These are phyloP conservation scores for Pipa parva DNA, from an alignment of 2,113 vertebrate genomes.

Conservation along the genomic window DNA sequence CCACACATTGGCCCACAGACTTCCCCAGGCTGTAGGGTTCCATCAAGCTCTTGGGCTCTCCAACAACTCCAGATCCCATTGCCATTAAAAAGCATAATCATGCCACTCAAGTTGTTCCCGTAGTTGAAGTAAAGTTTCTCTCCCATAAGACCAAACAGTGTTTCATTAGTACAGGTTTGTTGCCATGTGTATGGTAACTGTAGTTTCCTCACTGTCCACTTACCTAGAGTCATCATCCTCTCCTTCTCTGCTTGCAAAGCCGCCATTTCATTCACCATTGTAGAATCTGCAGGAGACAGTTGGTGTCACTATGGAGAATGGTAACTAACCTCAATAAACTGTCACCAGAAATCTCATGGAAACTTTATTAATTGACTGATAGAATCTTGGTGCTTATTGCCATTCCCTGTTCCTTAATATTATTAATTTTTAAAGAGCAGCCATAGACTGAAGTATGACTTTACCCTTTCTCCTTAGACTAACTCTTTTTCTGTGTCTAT, in stretches of 20 bases:
- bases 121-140: constrained; percentile 38
- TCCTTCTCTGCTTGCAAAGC: not conserved
- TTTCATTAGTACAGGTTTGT: not conserved
- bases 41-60: constrained; percentile 12
- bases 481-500: too few relatives aligned
- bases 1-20: not conserved
- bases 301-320: not conserved
- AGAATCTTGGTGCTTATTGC: too few relatives aligned
- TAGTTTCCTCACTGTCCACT: too few relatives aligned
- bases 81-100: constrained; percentile 37
- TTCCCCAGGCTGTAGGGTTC: not conserved
- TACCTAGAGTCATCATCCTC: not conserved
- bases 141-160: constrained; percentile 18
- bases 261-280: not conserved
- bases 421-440: too few relatives aligned
- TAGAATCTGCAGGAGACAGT: constrained; percentile 4
- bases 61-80: constrained; percentile 45
- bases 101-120: not conserved
- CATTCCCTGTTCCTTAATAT: too few relatives aligned
- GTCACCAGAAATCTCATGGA: too few relatives aligned
- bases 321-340: too few relatives aligned
- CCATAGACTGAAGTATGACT: too few relatives aligned
- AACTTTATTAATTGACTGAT: too few relatives aligned
- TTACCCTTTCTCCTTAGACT: too few relatives aligned
- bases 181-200: not conserved